These are phyloP conservation scores for Emmelina monodactyla DNA, from an alignment of 2,888 invertebrate genomes.

Conservation along the genomic window DNA sequence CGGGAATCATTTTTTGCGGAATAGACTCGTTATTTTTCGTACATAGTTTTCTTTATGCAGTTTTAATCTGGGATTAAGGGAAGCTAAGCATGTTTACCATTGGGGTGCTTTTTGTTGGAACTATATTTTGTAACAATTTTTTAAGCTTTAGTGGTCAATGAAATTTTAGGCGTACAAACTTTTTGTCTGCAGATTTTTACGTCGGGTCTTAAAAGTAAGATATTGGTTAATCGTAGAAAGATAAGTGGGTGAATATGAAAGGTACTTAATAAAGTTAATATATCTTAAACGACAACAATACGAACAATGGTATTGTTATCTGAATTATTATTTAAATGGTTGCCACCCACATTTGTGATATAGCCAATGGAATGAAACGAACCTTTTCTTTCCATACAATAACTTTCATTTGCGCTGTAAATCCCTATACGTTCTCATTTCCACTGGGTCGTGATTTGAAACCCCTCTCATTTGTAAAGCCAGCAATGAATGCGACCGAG, in stretches of 20 bases:
- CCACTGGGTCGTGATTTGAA: constrained; percentile 44
- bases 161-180: too few relatives aligned
- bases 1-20: constrained; percentile 39
- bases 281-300: too few relatives aligned
- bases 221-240: too few relatives aligned
- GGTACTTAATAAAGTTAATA: too few relatives aligned
- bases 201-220: too few relatives aligned
- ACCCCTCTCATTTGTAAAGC: constrained; percentile 53
- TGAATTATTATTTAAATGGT: too few relatives aligned
- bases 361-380: not conserved
- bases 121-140: too few relatives aligned
- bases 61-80: constrained; percentile 54
- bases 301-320: too few relatives aligned
- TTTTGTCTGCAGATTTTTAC: too few relatives aligned
- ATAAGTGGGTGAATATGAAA: too few relatives aligned
- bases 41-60: constrained; percentile 29
- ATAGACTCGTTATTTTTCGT: constrained; percentile 22
- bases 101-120: not conserved
- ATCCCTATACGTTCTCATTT: constrained; percentile 42
- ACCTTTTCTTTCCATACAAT: constrained; percentile 18
- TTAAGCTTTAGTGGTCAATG: too few relatives aligned
- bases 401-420: constrained; percentile 28
- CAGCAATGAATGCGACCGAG: constrained; percentile 53
- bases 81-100: constrained; percentile 41
- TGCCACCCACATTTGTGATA: not conserved